phyloP scores from a whole-genome alignment of 2,797 vertebrate genomes.

The Pangasius mekongensis region DNA sequence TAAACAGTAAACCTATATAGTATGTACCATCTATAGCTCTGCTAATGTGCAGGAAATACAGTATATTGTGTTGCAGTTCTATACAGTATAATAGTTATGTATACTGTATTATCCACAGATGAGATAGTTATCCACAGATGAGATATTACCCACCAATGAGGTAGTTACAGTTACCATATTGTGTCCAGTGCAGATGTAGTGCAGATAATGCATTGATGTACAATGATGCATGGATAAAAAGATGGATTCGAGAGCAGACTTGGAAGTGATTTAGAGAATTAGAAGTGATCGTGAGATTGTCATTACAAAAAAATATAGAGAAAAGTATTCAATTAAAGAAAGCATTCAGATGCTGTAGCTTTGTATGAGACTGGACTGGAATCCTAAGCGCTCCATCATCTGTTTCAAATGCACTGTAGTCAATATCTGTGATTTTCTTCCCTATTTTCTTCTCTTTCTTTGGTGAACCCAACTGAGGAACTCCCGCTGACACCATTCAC shows the following conservation, averaged over 20 bases:
- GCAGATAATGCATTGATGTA: neutral
- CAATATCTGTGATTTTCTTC: slow-evolving; percentile 35
- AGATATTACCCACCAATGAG: neutral
- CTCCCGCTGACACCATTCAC: slow-evolving; percentile 47
- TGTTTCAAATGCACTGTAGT: slow-evolving; percentile 39
- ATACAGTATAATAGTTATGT: neutral
- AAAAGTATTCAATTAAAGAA: neutral
- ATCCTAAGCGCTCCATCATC: slow-evolving; percentile 25
- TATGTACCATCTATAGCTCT: neutral
- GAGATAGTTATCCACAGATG: neutral
- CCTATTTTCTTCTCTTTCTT: slow-evolving; percentile 4
- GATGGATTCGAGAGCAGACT: neutral
- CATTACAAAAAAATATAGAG: neutral
- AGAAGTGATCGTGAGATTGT: neutral
- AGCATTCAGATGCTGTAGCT: neutral
- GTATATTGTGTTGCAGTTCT: neutral
- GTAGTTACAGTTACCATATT: neutral
- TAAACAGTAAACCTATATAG: neutral
- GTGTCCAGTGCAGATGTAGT: neutral
- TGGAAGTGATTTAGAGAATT: too few species aligned
- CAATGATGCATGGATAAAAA: neutral
- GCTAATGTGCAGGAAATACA: neutral
- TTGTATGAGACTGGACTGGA: slow-evolving; percentile 21
- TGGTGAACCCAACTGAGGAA: slow-evolving; percentile 41
- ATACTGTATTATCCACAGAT: neutral